Evolutionary conservation across 2,113 vertebrate species (phyloP).

Genomic region (Smithornis capensis): DNA sequence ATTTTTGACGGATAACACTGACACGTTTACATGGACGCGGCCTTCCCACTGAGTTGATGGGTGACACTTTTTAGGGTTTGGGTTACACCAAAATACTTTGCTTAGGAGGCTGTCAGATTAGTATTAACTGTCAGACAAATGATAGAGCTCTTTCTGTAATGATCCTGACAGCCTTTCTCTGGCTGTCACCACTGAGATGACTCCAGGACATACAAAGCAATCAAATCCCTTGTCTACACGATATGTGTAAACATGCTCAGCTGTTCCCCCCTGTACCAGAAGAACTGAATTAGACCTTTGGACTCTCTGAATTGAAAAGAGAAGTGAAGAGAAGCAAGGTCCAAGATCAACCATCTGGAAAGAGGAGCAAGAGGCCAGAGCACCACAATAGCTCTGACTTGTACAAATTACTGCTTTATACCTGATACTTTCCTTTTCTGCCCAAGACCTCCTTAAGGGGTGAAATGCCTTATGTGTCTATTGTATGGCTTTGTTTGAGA

Average conservation of each 20-base stretch:
- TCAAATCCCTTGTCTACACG: background rate
- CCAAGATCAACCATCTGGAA: background rate
- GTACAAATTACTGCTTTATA: background rate
- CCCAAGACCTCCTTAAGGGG: background rate
- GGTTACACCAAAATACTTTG: background rate
- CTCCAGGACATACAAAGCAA: background rate
- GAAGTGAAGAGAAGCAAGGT: background rate
- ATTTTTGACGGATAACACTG: background rate
- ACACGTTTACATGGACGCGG: fast-evolving
- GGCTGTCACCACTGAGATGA: background rate
- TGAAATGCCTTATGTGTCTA: slow-evolving; percentile 26
- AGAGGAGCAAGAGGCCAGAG: background rate
- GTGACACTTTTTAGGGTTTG: background rate
- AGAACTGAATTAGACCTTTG: background rate
- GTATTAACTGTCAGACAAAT: background rate
- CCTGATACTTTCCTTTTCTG: background rate
- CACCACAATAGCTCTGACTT: background rate
- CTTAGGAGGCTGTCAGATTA: background rate
- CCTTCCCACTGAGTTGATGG: background rate
- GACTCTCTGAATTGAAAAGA: background rate
- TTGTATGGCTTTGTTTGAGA: slow-evolving; percentile 22
- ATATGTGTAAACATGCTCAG: background rate
- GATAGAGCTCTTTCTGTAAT: background rate
- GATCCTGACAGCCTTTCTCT: background rate
- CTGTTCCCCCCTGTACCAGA: background rate